These are phyloP conservation scores for Bombus consobrinus DNA, from an alignment of 1,140 invertebrate genomes.

Conservation along the genomic window DNA sequence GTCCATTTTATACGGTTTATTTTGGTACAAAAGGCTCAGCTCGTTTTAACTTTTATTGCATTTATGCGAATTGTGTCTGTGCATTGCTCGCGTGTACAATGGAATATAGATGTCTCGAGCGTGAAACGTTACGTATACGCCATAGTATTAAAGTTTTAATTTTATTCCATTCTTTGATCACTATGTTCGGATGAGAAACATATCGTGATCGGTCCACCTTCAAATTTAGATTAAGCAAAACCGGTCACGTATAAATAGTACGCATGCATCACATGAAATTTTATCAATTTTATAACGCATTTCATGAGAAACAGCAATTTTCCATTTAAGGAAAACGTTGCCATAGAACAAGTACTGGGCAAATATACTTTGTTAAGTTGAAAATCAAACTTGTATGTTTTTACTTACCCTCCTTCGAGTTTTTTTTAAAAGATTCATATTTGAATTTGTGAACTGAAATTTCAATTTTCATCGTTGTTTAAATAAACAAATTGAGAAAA, in stretches of 20 bases:
- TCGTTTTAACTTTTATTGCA: constrained; percentile 9
- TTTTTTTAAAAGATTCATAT: neutral
- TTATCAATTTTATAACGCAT: constrained; percentile 19
- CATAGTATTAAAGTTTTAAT: neutral
- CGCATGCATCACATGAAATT: neutral
- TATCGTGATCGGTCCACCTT: neutral
- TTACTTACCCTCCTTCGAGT: neutral
- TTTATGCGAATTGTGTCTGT: constrained; percentile 32
- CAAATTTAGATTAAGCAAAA: neutral
- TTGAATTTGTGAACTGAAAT: neutral
- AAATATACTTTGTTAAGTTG: constrained; percentile 15
- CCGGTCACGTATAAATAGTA: constrained; percentile 13
- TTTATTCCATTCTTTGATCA: constrained; percentile 12
- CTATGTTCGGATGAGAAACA: neutral
- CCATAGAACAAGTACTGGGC: constrained; percentile 22
- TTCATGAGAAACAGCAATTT: neutral
- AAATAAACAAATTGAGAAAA: neutral
- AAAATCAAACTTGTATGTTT: constrained; percentile 20
- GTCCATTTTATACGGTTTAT: neutral
- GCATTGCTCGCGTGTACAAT: constrained; percentile 14
- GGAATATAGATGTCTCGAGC: neutral
- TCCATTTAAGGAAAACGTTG: neutral
- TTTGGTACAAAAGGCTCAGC: neutral
- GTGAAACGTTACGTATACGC: constrained; percentile 13
- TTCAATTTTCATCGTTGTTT: neutral